Conservation (phyloP, 2,113 vertebrate genomes). For the Aplodontia rufa region DNA sequence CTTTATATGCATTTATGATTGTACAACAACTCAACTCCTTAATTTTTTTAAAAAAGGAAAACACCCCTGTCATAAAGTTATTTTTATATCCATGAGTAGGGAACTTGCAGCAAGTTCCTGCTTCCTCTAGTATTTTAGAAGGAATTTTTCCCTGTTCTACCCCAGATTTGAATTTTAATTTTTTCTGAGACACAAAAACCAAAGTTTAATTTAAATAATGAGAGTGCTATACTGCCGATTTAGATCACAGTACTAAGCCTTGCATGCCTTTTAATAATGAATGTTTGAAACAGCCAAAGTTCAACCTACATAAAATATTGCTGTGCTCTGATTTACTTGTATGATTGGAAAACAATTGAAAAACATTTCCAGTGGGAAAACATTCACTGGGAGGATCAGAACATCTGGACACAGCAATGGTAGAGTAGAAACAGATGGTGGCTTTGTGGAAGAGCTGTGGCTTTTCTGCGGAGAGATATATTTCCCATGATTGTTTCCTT, state of each 20-base stretch:
- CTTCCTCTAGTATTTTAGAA: not conserved
- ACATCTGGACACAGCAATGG: not conserved
- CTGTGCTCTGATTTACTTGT: constrained; percentile 2
- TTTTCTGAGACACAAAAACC: not conserved
- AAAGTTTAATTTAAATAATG: not conserved
- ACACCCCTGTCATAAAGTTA: not conserved
- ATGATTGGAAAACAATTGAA: too few species aligned
- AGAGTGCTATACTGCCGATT: not conserved
- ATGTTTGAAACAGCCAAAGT: not conserved
- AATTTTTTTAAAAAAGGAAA: too few species aligned
- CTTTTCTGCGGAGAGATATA: not conserved
- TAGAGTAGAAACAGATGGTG: constrained; percentile 21
- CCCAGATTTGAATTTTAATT: constrained; percentile 8
- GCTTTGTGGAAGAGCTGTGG: not conserved
- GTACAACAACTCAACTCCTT: too few species aligned
- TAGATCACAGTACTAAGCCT: not conserved
- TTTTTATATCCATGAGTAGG: not conserved
- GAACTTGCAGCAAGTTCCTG: not conserved
- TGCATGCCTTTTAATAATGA: not conserved
- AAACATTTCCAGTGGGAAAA: not conserved
- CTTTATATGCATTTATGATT: too few species aligned
- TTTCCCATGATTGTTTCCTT: not conserved
- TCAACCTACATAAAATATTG: not conserved
- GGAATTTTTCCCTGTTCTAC: not conserved
- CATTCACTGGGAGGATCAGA: not conserved